Evolutionary conservation across 2,888 invertebrate genomes (phyloP), one percentile per base, ranked within the genome.

Genomic region (Leptura quadrifasciata): DNA sequence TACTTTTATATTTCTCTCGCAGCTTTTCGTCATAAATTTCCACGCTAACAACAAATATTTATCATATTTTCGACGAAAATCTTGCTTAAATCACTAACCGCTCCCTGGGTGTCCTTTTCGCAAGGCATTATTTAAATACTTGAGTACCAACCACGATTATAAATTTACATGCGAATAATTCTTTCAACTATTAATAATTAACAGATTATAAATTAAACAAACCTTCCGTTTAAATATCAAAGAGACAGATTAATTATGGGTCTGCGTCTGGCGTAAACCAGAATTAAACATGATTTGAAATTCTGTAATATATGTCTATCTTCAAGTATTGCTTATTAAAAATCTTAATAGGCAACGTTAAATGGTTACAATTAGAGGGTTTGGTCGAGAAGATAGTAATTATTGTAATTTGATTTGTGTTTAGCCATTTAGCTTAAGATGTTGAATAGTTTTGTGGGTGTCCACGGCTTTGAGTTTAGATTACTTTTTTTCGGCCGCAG

Each of bases 151-250:
- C 15, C 39, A 39, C 15, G 39, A 39, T 15, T 2, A 39, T 39
- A 39, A 10, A 39, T 39, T 15, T 39, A 15, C 15, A 39, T 39
- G 12, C 15, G 15, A 39, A 39, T 39, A 39, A 39, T 39, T 39
- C 12, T 39, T 39, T 39, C 39, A 12, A 15, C 39, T 39, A 12
- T 39, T 39, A 39, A 39, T 47, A 47, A 47, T 47, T 47, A 47
- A 47, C n/a, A n/a, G 15, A n/a, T 47, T 47, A 47, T 47, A 47
- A 47, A 47, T 47, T 47, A 47, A 47, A 39, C 39, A 39, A 39
- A 47, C 47, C 47, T 47, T 47, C 47, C n/a, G 47, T 47, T 47
- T 47, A 47, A 47, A 47, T 47, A 47, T n/a, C 47, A 47, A 47
- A 47, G 15, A n/a, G n/a, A 47, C 47, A 47, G 47, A 47, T n/a